phyloP scores from a whole-genome alignment of 2,113 vertebrate species.

The Thryonomys swinderianus region DNA sequence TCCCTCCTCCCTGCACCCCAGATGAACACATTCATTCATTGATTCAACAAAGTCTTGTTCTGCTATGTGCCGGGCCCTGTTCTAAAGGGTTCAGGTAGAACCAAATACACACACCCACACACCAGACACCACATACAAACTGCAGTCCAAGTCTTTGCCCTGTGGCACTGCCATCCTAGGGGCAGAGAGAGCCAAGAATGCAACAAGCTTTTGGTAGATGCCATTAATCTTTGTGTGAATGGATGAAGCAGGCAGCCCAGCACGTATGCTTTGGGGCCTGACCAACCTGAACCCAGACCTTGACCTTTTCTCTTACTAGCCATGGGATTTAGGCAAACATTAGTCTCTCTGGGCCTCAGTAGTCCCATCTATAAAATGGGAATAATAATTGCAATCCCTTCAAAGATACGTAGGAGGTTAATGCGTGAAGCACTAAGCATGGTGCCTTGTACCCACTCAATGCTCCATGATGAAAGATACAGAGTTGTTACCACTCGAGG shows the following conservation, averaged over 20 bases:
- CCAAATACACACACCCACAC: not conserved
- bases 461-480: accelerated
- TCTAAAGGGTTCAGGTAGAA: not conserved
- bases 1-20: not conserved
- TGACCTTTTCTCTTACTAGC: not conserved
- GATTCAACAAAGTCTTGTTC: not conserved
- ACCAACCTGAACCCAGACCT: not conserved
- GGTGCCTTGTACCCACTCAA: not conserved
- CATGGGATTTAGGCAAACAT: not conserved
- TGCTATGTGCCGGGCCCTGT: not conserved
- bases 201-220: accelerated
- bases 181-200: not conserved
- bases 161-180: not conserved
- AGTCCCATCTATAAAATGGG: not conserved
- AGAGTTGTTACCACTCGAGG: accelerated
- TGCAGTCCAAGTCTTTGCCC: not conserved
- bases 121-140: not conserved
- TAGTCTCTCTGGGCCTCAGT: not conserved
- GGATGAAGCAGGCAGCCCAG: not conserved
- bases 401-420: not conserved
- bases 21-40: not conserved
- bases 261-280: not conserved
- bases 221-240: no score
- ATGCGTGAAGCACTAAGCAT: accelerated
- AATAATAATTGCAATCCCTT: accelerated